Evolutionary conservation across 2,113 vertebrate species (phyloP), one percentile per base, ranked within the genome.

Genomic region (Muntiacus muntjak): DNA sequence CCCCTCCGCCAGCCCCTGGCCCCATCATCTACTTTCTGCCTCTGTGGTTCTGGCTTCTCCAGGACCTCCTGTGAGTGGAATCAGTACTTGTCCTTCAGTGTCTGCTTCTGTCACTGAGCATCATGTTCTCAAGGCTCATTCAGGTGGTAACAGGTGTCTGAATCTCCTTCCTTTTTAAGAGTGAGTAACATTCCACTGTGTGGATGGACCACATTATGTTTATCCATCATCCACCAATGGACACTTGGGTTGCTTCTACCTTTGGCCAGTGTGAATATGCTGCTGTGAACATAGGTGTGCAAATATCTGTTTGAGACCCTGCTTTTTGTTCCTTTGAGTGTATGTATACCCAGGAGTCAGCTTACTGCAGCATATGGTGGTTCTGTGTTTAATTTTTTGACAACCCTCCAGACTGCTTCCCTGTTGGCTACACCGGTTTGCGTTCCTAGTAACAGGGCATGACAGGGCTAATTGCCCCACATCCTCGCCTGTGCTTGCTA

Each of bases 131-230:
- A 0, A 9, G 74, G 47, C 26, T 43, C 36, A 1, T n/a, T 40
- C 23, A 5, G 0, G 0, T 6, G 2, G 40, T 11, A 43, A 30
- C 7, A 30, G 52, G 50, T 33, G 11, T 47, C 40, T 45, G 71
- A 2, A 6, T 26, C 1, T 17, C 47, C 4, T 43, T n/a, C 54
- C 52, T 45, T 78, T 11, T 40, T 5, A 14, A 10, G 57, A 47
- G 23, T 36, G 36, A 33, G 0, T 28, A 1, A 4, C 7, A 45
- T 55, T 30, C 60, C 40, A 15, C 1, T 0, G 3, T 71, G 11
- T 13, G 30, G 76, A 36, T 1, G 50, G 50, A 47, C 50, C 33
- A 1, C 2, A 0, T 0, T 6, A 36, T 67, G 36, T 57, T 5
- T 19, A 5, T n/a, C 47, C 3, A 10, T 21, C 85, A 36, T 12